Evolutionary conservation across 1,140 invertebrate species (phyloP).

Genomic region (Orius laevigatus): DNA sequence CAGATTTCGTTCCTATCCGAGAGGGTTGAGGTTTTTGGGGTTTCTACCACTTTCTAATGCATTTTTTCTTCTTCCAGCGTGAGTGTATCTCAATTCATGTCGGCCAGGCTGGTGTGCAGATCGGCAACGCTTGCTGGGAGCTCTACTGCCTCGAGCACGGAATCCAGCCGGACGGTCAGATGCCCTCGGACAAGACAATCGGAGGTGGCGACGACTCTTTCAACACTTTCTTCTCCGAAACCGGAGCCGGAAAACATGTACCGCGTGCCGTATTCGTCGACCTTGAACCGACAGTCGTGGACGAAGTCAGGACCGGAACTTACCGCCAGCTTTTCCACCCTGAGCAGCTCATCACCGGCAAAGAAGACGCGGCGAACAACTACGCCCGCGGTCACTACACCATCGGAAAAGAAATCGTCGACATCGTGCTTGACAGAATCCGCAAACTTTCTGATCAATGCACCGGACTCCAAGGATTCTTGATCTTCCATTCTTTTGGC

Average conservation of each 20-base stretch:
- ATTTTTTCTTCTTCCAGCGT: slow-evolving; percentile 31
- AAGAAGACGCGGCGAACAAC: slow-evolving; percentile 62
- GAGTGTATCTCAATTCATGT: slow-evolving; percentile 81
- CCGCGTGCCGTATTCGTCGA: slow-evolving; percentile 48
- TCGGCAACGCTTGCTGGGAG: slow-evolving; percentile 66
- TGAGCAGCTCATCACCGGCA: slow-evolving; percentile 43
- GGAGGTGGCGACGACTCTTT: slow-evolving; percentile 56
- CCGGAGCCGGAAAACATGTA: slow-evolving; percentile 41
- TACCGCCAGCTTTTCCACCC: slow-evolving; percentile 43
- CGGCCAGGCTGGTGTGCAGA: slow-evolving; percentile 78
- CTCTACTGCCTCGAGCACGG: slow-evolving; percentile 73
- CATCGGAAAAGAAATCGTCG: slow-evolving; percentile 52
- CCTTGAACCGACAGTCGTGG: slow-evolving; percentile 49
- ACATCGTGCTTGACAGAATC: slow-evolving; percentile 40
- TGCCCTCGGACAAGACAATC: slow-evolving; percentile 26
- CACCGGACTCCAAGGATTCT: slow-evolving; percentile 52
- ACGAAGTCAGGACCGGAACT: slow-evolving; percentile 40
- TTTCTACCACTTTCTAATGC: too few species aligned
- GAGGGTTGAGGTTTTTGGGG: too few species aligned
- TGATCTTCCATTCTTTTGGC: slow-evolving; percentile 60
- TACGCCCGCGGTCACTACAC: slow-evolving; percentile 59
- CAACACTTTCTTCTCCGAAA: slow-evolving; percentile 34
- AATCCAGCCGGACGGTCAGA: slow-evolving; percentile 51
- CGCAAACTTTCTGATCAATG: slow-evolving; percentile 39
- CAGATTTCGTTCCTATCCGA: too few species aligned